Percentiles rank a stretch among this genome's conserved stretches.
Evolutionary conservation across 2,113 vertebrate species (phyloP).

Genomic region (Nicator chloris): DNA sequence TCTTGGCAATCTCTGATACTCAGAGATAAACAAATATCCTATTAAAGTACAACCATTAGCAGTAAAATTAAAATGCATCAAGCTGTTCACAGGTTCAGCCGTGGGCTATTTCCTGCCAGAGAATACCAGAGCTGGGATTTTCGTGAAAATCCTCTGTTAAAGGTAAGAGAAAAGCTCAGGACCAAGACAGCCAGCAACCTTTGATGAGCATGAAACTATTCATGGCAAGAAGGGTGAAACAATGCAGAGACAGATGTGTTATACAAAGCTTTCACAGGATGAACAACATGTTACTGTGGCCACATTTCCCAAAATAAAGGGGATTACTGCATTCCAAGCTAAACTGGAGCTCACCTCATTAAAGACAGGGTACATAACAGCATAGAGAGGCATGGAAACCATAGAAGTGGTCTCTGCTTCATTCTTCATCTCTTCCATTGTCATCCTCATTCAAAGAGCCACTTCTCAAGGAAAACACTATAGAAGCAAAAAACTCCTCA

Average conservation of each 20-base stretch:
- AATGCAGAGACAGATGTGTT: not conserved
- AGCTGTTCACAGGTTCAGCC: not conserved
- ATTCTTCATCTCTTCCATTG: conserved; percentile 98
- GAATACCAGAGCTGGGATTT: not conserved
- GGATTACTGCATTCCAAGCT: not conserved
- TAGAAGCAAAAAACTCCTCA: conserved; percentile 76
- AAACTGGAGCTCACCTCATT: conserved; percentile 78
- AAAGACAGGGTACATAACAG: conserved; percentile 95
- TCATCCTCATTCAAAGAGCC: conserved; percentile 93
- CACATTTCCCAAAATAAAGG: not conserved
- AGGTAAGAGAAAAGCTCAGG: not conserved
- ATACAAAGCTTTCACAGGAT: not conserved
- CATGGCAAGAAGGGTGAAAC: not conserved
- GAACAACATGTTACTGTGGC: not conserved
- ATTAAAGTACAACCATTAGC: not conserved
- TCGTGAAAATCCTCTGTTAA: not conserved
- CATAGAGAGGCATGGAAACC: conserved; percentile 92
- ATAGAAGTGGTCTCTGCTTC: conserved; percentile 89
- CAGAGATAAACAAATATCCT: not conserved
- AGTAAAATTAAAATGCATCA: not conserved
- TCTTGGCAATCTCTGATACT: not conserved
- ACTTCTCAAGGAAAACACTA: conserved; percentile 77
- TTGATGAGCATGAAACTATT: not conserved
- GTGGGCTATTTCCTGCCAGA: not conserved
- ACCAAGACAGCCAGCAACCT: not conserved